Evolutionary conservation across 1,140 invertebrate genomes (phyloP).

Genomic region (Sarcophaga bullata): DNA sequence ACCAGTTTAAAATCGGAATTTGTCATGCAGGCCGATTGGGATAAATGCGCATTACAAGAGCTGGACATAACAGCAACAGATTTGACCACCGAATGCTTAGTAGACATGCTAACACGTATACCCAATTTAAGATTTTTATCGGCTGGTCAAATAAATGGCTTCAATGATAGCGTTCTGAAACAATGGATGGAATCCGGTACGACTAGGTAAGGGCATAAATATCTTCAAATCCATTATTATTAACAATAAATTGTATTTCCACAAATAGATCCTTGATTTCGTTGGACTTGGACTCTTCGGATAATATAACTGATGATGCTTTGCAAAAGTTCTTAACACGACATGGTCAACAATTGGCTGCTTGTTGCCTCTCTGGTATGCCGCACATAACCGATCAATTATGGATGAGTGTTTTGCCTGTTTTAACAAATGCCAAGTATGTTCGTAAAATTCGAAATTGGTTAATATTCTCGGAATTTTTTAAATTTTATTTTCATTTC

Average conservation of each 20-base stretch:
- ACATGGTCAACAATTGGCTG: conserved; percentile 88
- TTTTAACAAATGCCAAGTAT: conserved; percentile 91
- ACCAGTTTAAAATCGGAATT: conserved; percentile 92
- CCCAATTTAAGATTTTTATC: conserved; percentile 89
- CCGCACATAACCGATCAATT: conserved; percentile 97
- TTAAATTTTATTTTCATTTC: background rate
- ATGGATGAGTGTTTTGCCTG: conserved; percentile 91
- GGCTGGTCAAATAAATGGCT: conserved; percentile 96
- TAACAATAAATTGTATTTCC: background rate
- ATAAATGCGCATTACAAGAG: conserved; percentile 89
- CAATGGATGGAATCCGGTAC: conserved; percentile 91
- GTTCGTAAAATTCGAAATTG: conserved; percentile 44
- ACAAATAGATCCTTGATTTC: conserved; percentile 74
- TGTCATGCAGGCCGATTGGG: conserved; percentile 97
- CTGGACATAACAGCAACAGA: conserved; percentile 97
- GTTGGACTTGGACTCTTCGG: conserved; percentile 93
- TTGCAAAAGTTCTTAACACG: conserved; percentile 90
- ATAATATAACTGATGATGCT: conserved; percentile 93
- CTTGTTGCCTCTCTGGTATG: conserved; percentile 92
- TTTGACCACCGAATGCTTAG: conserved; percentile 91
- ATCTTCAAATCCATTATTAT: background rate
- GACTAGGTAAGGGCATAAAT: conserved; percentile 65
- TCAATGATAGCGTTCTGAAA: conserved; percentile 93
- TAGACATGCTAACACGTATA: conserved; percentile 90
- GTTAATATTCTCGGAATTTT: background rate